A percentile compares a stretch with the other conserved stretches of the same genome.
phyloP scores from a whole-genome alignment of 2,888 invertebrate genomes.

The Drosophila stalkeri region DNA sequence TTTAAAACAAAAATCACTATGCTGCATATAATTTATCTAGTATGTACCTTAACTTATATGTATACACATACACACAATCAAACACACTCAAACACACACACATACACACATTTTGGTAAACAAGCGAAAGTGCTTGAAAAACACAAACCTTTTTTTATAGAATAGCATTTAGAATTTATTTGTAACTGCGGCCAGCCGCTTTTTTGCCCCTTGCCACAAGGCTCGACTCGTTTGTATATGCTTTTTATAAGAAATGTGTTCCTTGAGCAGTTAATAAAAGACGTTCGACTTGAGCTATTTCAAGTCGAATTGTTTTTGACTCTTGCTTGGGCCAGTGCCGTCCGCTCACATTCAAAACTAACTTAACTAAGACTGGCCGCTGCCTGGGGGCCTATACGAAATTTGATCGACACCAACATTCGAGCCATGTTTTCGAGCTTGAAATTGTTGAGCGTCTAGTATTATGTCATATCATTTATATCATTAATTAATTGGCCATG shows the following conservation, averaged over 20 bases:
- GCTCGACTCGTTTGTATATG: slow-evolving; percentile 4
- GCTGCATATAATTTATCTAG: slow-evolving; percentile 78
- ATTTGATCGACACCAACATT: slow-evolving; percentile 23
- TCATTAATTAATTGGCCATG: slow-evolving; percentile 5
- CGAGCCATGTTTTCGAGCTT: slow-evolving; percentile 23
- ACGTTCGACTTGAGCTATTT: slow-evolving; percentile 45
- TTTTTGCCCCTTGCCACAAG: slow-evolving; percentile 45
- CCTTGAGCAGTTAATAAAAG: slow-evolving; percentile 33
- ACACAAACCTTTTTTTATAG: slow-evolving; percentile 52
- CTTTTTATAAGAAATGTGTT: slow-evolving; percentile 13
- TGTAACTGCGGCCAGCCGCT: slow-evolving; percentile 41
- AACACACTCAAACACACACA: slow-evolving; percentile 30
- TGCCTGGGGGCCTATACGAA: slow-evolving; percentile 11
- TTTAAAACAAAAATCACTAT: slow-evolving; percentile 48
- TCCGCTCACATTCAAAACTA: slow-evolving; percentile 31
- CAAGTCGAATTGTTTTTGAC: slow-evolving; percentile 37
- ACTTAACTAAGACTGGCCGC: slow-evolving; percentile 19
- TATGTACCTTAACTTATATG: slow-evolving; percentile 75
- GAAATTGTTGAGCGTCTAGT: slow-evolving; percentile 39
- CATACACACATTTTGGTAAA: slow-evolving; percentile 40
- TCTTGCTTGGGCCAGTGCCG: slow-evolving; percentile 42
- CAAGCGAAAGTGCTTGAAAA: slow-evolving; percentile 66
- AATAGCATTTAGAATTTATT: slow-evolving; percentile 57
- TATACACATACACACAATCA: slow-evolving; percentile 32
- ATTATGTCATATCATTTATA: slow-evolving; percentile 53